phyloP scores from a whole-genome alignment of 2,888 invertebrate species.

The Odontomyia ornata region DNA sequence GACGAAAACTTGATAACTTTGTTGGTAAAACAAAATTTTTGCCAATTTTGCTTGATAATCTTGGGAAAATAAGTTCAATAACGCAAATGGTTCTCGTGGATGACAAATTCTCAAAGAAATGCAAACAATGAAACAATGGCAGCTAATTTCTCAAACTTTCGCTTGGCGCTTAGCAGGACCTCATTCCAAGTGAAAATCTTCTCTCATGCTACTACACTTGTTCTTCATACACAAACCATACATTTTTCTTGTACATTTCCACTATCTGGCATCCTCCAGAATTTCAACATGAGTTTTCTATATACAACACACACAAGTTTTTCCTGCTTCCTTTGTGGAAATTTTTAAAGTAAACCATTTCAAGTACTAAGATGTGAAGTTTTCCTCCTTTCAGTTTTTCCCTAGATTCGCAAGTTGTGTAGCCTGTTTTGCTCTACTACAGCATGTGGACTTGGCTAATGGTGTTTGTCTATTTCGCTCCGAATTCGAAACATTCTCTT shows the following conservation, averaged over 20 bases:
- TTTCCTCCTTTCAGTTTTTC: not conserved
- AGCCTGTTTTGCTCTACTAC: not conserved
- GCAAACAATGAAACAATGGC: not conserved
- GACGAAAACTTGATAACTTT: no score
- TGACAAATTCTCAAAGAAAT: no score
- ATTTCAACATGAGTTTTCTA: not conserved
- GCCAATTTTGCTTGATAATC: no score
- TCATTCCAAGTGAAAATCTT: not conserved
- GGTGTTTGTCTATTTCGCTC: not conserved
- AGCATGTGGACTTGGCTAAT: not conserved
- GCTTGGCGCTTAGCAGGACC: no score
- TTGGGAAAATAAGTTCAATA: no score
- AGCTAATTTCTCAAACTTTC: not conserved
- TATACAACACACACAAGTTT: not conserved
- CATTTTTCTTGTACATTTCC: not conserved
- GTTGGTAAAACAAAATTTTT: no score
- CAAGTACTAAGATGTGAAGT: not conserved
- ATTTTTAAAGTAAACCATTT: constrained; percentile 35
- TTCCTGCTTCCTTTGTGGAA: constrained; percentile 16
- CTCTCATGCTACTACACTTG: not conserved
- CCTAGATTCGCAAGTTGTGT: not conserved
- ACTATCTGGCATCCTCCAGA: not conserved
- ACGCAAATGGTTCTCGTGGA: no score
- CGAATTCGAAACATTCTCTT: not conserved
- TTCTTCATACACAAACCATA: not conserved